Conservation (phyloP, 2,888 invertebrate genomes). For the Papilio protenor region DNA sequence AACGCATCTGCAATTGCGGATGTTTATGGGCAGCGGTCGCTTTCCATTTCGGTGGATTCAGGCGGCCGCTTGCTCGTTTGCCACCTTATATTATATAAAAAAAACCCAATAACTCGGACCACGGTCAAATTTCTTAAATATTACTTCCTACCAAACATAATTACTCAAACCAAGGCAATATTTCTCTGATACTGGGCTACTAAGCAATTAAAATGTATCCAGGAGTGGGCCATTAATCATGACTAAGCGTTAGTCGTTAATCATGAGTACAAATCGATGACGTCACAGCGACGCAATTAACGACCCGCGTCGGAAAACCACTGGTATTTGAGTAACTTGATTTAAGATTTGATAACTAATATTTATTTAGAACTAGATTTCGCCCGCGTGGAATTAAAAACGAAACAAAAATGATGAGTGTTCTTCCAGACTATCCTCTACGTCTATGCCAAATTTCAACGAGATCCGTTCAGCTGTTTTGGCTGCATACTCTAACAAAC, state of each 20-base stretch:
- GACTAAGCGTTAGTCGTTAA: conserved; percentile 31
- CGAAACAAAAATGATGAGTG: neutral
- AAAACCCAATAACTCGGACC: no score
- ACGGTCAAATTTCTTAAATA: no score
- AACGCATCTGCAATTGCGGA: no score
- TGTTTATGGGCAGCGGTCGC: no score
- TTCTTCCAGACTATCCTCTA: no score
- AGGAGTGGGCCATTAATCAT: conserved; percentile 2
- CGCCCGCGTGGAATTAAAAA: no score
- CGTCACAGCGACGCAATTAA: conserved; percentile 34
- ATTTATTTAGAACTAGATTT: neutral
- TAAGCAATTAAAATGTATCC: conserved; percentile 20
- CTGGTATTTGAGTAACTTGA: conserved; percentile 29
- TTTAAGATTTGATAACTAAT: conserved; percentile 10
- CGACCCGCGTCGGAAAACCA: conserved; percentile 19
- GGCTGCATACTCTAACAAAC: no score
- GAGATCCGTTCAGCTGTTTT: no score
- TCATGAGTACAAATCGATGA: conserved; percentile 31
- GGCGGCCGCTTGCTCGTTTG: no score
- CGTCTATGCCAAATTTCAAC: no score
- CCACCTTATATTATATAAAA: no score
- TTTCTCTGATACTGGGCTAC: conserved; percentile 1
- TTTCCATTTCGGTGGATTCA: no score
- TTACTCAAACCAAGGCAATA: neutral
- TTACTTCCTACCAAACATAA: neutral